Percentiles rank a stretch among this genome's conserved stretches.
These are phyloP conservation scores for Metopia argyrocephala DNA, from an alignment of 2,888 invertebrate species.

Conservation along the genomic window DNA sequence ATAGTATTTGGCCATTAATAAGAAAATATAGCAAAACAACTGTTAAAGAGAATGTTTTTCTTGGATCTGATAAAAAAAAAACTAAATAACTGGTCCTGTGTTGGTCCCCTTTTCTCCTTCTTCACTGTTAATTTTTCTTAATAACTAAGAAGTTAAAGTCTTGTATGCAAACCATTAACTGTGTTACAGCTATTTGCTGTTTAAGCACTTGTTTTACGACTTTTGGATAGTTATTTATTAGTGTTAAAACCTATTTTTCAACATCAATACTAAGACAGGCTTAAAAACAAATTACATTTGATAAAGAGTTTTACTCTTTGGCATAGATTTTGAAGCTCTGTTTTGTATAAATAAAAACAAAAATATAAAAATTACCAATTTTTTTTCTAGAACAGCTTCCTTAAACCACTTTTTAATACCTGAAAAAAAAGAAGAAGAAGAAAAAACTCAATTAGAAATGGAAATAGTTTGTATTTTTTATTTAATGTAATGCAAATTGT, in stretches of 20 bases:
- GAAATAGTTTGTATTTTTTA: too few relatives aligned
- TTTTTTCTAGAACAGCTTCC: too few relatives aligned
- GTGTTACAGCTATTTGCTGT: background rate
- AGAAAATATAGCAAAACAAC: slow-evolving; percentile 30
- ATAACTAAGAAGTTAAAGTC: slow-evolving; percentile 42
- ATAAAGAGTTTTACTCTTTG: too few relatives aligned
- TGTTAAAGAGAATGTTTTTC: slow-evolving; percentile 21
- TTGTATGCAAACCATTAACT: slow-evolving; percentile 48
- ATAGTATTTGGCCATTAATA: slow-evolving; percentile 10
- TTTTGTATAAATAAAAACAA: too few relatives aligned
- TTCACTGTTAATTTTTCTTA: background rate
- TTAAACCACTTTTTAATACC: too few relatives aligned
- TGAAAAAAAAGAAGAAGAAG: too few relatives aligned
- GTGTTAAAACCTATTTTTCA: background rate
- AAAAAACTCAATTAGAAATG: too few relatives aligned
- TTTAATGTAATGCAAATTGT: too few relatives aligned
- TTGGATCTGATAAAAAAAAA: slow-evolving; percentile 8
- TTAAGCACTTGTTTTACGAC: slow-evolving; percentile 28
- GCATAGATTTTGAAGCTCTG: too few relatives aligned
- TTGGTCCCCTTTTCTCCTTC: background rate
- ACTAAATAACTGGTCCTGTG: slow-evolving; percentile 49
- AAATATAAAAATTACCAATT: too few relatives aligned
- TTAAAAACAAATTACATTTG: background rate
- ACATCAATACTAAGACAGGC: background rate
- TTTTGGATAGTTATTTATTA: background rate